phyloP scores from a whole-genome alignment of 1,140 invertebrate genomes.

The Hyles euphorbiae region DNA sequence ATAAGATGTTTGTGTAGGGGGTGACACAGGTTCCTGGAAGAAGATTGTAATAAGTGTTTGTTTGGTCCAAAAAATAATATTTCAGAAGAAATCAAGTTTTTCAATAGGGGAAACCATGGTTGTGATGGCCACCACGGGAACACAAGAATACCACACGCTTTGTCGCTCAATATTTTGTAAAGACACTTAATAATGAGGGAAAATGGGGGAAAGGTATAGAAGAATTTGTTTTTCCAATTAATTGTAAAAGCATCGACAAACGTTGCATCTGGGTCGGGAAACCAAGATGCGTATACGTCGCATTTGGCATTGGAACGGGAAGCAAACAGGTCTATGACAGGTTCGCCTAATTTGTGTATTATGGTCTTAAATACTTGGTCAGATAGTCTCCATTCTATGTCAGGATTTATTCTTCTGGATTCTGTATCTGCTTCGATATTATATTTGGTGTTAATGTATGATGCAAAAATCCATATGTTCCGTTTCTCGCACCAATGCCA shows the following conservation, averaged over 20 bases:
- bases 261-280: slow-evolving; percentile 21
- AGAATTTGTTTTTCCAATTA: slow-evolving; percentile 15
- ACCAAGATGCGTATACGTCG: neutral
- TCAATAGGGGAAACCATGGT: slow-evolving; percentile 34
- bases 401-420: slow-evolving; percentile 25
- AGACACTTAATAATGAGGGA: slow-evolving; percentile 21
- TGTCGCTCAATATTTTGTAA: slow-evolving; percentile 12
- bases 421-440: slow-evolving; percentile 28
- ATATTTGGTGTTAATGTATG: slow-evolving; percentile 49
- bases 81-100: slow-evolving; percentile 19
- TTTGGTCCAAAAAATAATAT: slow-evolving; percentile 23
- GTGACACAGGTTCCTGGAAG: slow-evolving; percentile 18
- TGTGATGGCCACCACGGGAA: slow-evolving; percentile 17
- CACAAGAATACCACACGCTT: slow-evolving; percentile 17
- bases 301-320: slow-evolving; percentile 25
- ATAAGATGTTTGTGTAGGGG: slow-evolving; percentile 20
- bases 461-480: slow-evolving; percentile 41
- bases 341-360: too few species aligned
- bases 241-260: slow-evolving; percentile 27
- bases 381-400: slow-evolving; percentile 13
- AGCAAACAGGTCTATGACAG: slow-evolving; percentile 28
- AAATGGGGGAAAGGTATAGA: slow-evolving; percentile 32
- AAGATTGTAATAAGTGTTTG: slow-evolving; percentile 12
- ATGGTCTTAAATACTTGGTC: too few species aligned
- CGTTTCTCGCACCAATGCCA: slow-evolving; percentile 53